Base-by-base conservation (phyloP, 1,140 invertebrate genomes). In the Cylas formicarius region DNA sequence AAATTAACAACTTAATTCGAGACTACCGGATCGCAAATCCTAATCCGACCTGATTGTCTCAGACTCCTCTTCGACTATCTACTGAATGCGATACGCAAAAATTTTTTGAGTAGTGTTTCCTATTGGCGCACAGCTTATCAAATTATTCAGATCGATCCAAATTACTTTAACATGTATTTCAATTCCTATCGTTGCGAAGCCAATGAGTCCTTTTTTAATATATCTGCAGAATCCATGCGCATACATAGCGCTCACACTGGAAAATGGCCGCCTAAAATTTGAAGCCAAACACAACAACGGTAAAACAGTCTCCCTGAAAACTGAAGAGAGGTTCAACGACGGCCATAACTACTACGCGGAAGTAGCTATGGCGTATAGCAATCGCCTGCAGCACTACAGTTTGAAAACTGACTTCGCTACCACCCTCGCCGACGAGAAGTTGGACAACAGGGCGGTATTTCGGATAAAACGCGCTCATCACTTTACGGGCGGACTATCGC, bases 301-400 rank as follows among this genome's bases (percentile, higher is more conserved):
- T n/a, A 23, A 39, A 35, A 41, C 27, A 11, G 67, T 84, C 39
- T 73, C 79, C 52, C 78, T 89, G 48, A 73, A 72, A 13, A 84
- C 81, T 1, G 73, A 73, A 0, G 75, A 80, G 10, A 78, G 78
- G 44, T 86, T 89, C 60, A 94, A 93, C 58, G 84, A 75, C 41
- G 90, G 90, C 4, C 75, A 81, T 45, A 84, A 84, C 75, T 79
- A 83, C 0, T 78, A 77, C 50, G 74, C 93, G 3, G 78, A 84
- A 54, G 84, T 86, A 3, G 35, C 17, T 23, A 44, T 48, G 45
- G 24, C 14, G n/a, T 46, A 41, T 20, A 32, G 3, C 13, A 38
- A 23, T 20, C 21, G 33, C 14, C 23, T 21, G 5, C 50, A 52
- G 19, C 18, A 44, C 8, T 52, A 52, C 19, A 44, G 10, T 28